Percentiles rank a stretch among this genome's conserved stretches.
phyloP scores from a whole-genome alignment of 2,113 vertebrate species.

The Pachycephala philippinensis region DNA sequence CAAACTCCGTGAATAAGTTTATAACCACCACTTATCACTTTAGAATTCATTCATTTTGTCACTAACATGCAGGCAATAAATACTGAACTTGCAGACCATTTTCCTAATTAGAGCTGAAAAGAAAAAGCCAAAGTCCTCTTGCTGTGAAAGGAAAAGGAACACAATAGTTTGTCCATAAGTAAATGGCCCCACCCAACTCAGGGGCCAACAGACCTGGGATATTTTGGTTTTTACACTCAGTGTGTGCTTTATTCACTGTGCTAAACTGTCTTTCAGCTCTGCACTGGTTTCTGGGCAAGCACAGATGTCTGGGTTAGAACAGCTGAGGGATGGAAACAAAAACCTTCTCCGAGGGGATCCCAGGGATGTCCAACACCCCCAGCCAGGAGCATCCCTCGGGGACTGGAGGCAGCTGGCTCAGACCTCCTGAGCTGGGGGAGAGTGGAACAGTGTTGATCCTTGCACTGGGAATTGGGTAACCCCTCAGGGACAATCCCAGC shows the following conservation, averaged over 20 bases:
- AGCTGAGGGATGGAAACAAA: background rate
- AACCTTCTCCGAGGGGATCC: background rate
- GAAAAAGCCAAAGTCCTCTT: background rate
- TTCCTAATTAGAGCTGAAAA: background rate
- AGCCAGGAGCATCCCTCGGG: rapidly evolving
- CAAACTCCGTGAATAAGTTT: background rate
- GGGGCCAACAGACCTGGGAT: background rate
- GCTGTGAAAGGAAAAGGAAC: background rate
- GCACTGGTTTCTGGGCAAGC: background rate
- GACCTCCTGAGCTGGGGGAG: background rate
- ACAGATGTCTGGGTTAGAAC: background rate
- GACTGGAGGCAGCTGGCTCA: background rate
- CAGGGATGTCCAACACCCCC: no score
- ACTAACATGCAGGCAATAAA: background rate
- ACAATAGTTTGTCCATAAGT: background rate
- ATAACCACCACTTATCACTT: background rate
- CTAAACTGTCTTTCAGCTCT: background rate
- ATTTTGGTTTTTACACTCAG: background rate
- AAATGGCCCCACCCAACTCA: background rate
- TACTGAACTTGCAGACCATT: background rate
- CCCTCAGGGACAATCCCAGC: background rate
- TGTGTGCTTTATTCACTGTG: background rate
- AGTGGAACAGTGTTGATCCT: background rate
- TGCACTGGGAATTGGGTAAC: background rate
- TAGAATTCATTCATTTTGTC: background rate